Percentiles rank a stretch among this genome's conserved stretches.
Evolutionary conservation across 2,113 vertebrate species (phyloP).

Genomic region (Laticauda laticaudata): DNA sequence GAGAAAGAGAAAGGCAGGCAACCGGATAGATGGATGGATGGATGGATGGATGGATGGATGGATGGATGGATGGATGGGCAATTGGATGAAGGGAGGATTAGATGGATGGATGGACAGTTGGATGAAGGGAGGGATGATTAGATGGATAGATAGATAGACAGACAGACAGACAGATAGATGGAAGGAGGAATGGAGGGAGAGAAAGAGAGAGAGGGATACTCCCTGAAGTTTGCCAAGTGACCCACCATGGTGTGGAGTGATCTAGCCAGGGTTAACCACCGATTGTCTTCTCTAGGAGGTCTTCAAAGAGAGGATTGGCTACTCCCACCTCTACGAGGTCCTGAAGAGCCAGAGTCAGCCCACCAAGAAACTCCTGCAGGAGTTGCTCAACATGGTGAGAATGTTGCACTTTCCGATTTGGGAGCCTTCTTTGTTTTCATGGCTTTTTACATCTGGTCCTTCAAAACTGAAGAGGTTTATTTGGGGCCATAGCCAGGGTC

Average conservation of each 20-base stretch:
- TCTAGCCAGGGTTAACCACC: no score
- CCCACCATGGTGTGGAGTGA: no score
- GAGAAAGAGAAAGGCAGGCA: no score
- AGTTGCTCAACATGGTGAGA: slow-evolving; percentile 95
- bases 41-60: no score
- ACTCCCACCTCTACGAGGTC: slow-evolving; percentile 89
- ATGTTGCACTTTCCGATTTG: fast-evolving
- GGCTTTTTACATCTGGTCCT: not conserved
- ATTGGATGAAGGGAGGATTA: no score
- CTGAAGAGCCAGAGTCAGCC: slow-evolving; percentile 90
- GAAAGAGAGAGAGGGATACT: not conserved
- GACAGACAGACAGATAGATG: no score
- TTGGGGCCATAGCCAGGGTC: not conserved
- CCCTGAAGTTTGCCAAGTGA: not conserved
- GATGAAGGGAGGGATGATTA: no score
- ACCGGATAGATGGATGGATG: no score
- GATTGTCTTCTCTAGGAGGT: slow-evolving; percentile 79
- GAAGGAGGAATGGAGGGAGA: no score
- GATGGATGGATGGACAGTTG: no score
- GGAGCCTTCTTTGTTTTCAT: not conserved
- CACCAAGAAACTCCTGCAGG: slow-evolving; percentile 87
- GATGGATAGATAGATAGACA: no score
- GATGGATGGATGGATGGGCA: no score
- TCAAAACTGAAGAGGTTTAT: not conserved
- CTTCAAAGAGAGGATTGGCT: slow-evolving; percentile 96